Conservation (phyloP, 2,113 vertebrate genomes). For the Notothenia coriiceps region DNA sequence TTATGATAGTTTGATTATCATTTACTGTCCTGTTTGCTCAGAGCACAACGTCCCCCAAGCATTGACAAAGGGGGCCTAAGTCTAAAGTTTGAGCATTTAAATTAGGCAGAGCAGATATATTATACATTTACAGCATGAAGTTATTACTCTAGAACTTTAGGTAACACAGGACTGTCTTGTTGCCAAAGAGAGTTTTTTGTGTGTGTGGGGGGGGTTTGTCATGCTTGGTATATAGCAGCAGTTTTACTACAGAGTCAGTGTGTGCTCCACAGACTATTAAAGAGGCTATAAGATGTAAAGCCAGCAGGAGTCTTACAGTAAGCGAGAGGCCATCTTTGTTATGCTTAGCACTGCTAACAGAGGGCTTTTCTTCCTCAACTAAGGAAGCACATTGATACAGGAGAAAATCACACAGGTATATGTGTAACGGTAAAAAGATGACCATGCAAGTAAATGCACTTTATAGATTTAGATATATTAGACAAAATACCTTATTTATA, state of each 20-base stretch:
- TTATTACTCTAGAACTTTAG: neutral
- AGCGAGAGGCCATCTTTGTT: conserved; percentile 17
- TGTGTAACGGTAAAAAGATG: neutral
- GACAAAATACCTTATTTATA: neutral
- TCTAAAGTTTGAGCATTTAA: neutral
- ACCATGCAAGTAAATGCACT: neutral
- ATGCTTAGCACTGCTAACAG: neutral
- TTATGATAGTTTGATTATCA: neutral
- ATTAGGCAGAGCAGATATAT: neutral
- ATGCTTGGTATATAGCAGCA: conserved; percentile 3
- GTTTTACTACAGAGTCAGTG: conserved; percentile 22
- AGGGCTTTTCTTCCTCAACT: neutral
- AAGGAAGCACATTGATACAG: neutral
- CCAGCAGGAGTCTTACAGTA: conserved; percentile 9
- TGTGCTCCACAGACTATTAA: conserved; percentile 34
- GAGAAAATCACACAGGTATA: neutral
- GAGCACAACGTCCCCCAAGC: neutral
- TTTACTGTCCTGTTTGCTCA: neutral
- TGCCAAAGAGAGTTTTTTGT: conserved; percentile 1
- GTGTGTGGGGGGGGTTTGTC: neutral
- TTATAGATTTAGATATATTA: neutral
- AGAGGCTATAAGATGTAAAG: conserved; percentile 28
- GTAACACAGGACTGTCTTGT: neutral
- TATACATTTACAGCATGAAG: neutral
- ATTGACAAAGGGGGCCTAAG: neutral